Conservation (phyloP, 53 echinoderm and acorn worm genomes). For the Echinarachnius parma region DNA sequence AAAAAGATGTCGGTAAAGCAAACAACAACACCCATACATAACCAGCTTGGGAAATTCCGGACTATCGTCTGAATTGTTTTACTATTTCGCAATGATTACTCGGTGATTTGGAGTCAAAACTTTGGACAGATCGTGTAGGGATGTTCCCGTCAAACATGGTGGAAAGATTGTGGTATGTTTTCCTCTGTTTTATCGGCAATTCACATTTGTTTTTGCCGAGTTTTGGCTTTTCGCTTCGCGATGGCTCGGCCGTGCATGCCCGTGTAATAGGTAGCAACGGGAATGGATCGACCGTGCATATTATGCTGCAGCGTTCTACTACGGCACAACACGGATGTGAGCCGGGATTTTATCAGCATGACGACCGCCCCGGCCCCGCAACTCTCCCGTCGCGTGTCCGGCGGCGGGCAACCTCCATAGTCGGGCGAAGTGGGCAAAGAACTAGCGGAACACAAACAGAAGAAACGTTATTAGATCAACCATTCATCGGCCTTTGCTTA, state of each 20-base stretch:
- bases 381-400: too few relatives aligned
- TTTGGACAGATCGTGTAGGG: background rate
- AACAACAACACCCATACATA: constrained; percentile 13
- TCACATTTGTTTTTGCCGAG: constrained; percentile 25
- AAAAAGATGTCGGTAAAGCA: background rate
- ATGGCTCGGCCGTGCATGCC: constrained; percentile 10
- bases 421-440: constrained; percentile 16
- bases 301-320: constrained; percentile 10
- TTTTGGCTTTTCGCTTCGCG: background rate
- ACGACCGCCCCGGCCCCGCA: constrained; percentile 3
- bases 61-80: background rate
- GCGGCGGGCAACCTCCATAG: background rate
- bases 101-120: background rate
- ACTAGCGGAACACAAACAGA: too few relatives aligned
- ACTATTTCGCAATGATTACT: constrained; percentile 13
- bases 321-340: constrained; percentile 4
- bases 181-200: constrained; percentile 31
- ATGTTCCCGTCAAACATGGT: constrained; percentile 30
- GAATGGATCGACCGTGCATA: constrained; percentile 22
- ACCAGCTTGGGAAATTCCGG: constrained; percentile 9
- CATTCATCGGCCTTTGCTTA: background rate
- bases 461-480: too few relatives aligned
- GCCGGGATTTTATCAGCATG: constrained; percentile 6
- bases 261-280: constrained; percentile 3
- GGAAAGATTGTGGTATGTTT: constrained; percentile 32